Evolutionary conservation across 2,888 invertebrate genomes (phyloP), one percentile per base, ranked within the genome.

Genomic region (Adelphocoris suturalis): DNA sequence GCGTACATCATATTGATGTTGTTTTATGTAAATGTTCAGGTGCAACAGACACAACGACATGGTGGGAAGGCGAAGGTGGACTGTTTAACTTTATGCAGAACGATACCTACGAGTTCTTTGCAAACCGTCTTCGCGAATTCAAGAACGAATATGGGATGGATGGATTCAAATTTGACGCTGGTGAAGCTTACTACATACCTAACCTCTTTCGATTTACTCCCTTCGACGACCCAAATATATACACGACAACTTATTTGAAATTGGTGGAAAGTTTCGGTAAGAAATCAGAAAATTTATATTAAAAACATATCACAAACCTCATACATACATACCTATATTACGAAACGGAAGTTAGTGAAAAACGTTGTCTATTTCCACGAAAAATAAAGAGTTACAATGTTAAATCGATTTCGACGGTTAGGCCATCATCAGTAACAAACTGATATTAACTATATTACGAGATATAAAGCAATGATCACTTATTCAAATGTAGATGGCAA

Each of bases 111-210:
- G 37, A 90, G 13, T 96, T 96, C 96, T 96, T 94, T 93, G 92
- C 94, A 0, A 92, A 92, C 5, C 93, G 95, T 90, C 92, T 95
- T 46, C 94, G 94, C 89, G 92, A 93, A 7, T 91, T 98, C 0
- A 94, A 95, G 91, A 93, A 94, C 0, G 94, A 95, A 7, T 95
- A 95, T 88, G 96, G 95, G 0, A 95, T 97, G 28, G 96, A 96
- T 92, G 95, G 96, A 90, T 95, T 97, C 91, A 97, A 97, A 93
- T 97, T 97, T 92, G 97, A 97, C 92, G 97, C 97, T 76, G 97
- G 97, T 37, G 97, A 97, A 90, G 90, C 91, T 13, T 82, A 81
- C 12, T 91, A 91, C 48, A 89, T 90, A 37, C 90, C 90, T 28
- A 87, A 86, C 19, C 68, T 91, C 61, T 80, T 48, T 55, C 27